Base-by-base conservation (phyloP, 2,113 vertebrate genomes). In the Paralichthys olivaceus region DNA sequence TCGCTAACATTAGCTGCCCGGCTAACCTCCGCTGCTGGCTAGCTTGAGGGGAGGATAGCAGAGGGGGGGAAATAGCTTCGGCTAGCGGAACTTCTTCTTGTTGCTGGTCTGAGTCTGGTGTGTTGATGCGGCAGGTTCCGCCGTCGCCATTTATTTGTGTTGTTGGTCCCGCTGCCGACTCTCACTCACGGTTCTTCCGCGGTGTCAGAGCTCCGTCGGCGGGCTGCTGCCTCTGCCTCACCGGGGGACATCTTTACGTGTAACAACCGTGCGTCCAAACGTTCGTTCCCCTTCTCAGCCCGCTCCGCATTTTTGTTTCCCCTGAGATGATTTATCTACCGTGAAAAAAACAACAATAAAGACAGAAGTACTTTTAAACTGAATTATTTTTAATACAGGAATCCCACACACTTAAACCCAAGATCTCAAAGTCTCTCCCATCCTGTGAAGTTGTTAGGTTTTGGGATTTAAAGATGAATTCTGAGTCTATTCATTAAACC, bases 171-270 rank as follows among this genome's bases (percentile, higher is more conserved):
- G 32, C 61, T 40, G 29, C 43, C 45, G 17, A 58, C 47, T 53
- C 5, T 14, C 58, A 1, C 1, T 19, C 55, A 57, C 57, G 73
- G 20, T 61, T 45, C 14, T 13, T 57, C 49, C 34, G 62, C 2
- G 54, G 61, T 64, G 60, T 64, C 87, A 63, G 69, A 28, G 86
- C 53, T 83, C 70, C 57, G 86, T 62, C 77, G 47, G 63, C 11
- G 28, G 15, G 54, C 67, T 74, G 74, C 70, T 74, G 43, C 23
- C 63, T 72, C 72, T 83, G 77, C 84, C 85, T 83, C 69, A 28
- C 40, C 70, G 76, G 80, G 87, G 91, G 86, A 63, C 81, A 81
- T 77, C 1, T 92, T 88, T 86, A 53, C 34, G 43, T 88, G 92
- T 89, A 47, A 82, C 91, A 92, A 74, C 79, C 7, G 23, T 1